These are phyloP conservation scores for Plebejus argus DNA, from an alignment of 2,888 invertebrate genomes.

Conservation along the genomic window DNA sequence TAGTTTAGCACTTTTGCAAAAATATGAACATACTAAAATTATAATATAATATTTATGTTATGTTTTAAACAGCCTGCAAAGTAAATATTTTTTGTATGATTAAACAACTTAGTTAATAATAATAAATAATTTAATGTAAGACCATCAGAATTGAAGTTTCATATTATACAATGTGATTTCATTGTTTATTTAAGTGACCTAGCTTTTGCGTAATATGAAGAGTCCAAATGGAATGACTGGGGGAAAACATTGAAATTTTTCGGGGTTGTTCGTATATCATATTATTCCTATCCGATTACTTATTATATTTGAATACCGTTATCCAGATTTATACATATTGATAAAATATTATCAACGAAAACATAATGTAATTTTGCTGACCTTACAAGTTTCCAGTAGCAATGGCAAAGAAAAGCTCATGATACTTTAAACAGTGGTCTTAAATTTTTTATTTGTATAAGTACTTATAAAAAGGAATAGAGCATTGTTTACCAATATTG, in stretches of 20 bases:
- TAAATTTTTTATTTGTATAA: background rate
- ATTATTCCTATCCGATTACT: too few relatives aligned
- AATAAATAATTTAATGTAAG: background rate
- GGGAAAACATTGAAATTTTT: background rate
- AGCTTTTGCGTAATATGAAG: background rate
- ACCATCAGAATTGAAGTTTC: background rate
- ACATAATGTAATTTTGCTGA: background rate
- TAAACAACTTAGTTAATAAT: background rate
- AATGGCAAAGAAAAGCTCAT: background rate
- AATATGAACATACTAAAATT: background rate
- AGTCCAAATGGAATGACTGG: background rate
- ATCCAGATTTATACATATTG: background rate
- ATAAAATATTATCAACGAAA: background rate
- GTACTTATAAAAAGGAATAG: background rate
- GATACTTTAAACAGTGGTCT: background rate
- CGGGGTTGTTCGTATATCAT: too few relatives aligned
- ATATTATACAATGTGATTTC: background rate
- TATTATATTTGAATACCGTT: too few relatives aligned
- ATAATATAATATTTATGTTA: background rate
- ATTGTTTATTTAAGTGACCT: slow-evolving; percentile 6
- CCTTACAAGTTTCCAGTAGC: background rate
- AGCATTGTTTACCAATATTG: too few relatives aligned
- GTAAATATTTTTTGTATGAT: too few relatives aligned
- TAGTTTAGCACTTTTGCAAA: background rate
- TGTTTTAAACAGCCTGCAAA: too few relatives aligned